Conservation (phyloP, 1,140 invertebrate species). For the Dendrolimus kikuchii region DNA sequence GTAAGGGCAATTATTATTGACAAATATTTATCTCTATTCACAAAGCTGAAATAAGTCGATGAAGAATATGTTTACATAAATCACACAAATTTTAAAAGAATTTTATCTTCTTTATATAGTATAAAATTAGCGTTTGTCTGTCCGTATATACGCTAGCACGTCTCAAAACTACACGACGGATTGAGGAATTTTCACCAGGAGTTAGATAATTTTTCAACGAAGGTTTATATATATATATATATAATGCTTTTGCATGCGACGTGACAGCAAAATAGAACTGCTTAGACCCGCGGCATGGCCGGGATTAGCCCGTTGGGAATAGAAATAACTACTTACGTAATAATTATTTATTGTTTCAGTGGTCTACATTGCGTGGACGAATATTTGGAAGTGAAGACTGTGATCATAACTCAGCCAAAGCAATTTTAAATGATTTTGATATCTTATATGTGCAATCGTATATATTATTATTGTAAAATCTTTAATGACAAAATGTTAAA, state of each 20-base stretch:
- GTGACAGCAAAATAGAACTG: neutral
- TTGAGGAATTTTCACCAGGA: too few species aligned
- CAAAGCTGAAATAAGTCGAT: neutral
- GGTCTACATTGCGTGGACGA: conserved; percentile 13
- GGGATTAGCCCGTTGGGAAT: neutral
- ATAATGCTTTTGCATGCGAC: too few species aligned
- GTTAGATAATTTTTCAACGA: too few species aligned
- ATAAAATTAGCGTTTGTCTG: neutral
- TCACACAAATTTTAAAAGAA: too few species aligned
- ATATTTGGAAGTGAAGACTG: conserved; percentile 24
- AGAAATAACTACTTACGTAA: neutral
- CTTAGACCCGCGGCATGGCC: neutral
- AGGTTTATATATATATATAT: too few species aligned
- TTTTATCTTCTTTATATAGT: neutral
- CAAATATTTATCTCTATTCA: neutral
- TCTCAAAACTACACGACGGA: too few species aligned
- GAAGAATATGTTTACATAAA: too few species aligned
- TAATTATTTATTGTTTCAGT: conserved; percentile 13
- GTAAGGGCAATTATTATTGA: conserved; percentile 4
- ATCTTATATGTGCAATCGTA: too few species aligned
- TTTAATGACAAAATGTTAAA: too few species aligned
- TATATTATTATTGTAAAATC: too few species aligned
- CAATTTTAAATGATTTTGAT: conserved; percentile 10
- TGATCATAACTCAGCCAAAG: conserved; percentile 15
- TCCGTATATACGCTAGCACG: neutral